phyloP scores from a whole-genome alignment of 2,113 vertebrate species.

The Cranoglanis bouderius region DNA sequence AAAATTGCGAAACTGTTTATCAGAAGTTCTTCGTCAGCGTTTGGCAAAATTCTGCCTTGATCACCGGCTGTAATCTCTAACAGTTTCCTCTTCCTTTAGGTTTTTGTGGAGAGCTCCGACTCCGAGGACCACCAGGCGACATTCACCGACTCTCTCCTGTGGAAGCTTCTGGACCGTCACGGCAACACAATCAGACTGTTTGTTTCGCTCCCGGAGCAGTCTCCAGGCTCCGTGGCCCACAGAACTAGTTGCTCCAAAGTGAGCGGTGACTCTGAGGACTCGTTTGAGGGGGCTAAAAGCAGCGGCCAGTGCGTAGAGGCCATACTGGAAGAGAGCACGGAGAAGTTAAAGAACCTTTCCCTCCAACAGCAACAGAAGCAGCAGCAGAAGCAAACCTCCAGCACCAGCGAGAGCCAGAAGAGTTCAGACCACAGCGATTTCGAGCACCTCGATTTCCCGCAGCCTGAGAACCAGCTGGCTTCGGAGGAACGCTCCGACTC shows the following conservation, averaged over 20 bases:
- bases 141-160: slow-evolving; percentile 90
- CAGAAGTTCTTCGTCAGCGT: background rate
- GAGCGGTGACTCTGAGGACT: slow-evolving; percentile 76
- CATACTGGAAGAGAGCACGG: slow-evolving; percentile 95
- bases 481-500: slow-evolving; percentile 94
- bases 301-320: slow-evolving; percentile 89
- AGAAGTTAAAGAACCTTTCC: slow-evolving; percentile 94
- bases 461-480: slow-evolving; percentile 82
- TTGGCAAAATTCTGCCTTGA: background rate
- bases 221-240: slow-evolving; percentile 81
- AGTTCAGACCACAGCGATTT: slow-evolving; percentile 94
- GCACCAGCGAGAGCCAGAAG: slow-evolving; percentile 92
- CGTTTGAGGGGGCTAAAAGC: slow-evolving; percentile 81
- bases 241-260: slow-evolving; percentile 83
- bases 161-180: slow-evolving; percentile 95
- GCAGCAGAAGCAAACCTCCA: slow-evolving; percentile 73
- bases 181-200: slow-evolving; percentile 95
- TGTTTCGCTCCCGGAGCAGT: slow-evolving; percentile 89
- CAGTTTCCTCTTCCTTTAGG: slow-evolving; percentile 68
- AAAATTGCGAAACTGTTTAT: background rate
- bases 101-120: slow-evolving; percentile 95
- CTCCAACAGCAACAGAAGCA: slow-evolving; percentile 78
- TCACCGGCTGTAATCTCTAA: background rate
- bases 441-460: slow-evolving; percentile 90
- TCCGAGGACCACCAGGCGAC: slow-evolving; percentile 82